Percentiles rank a stretch among this genome's conserved stretches.
These are phyloP conservation scores for Pelodytes ibericus DNA, from an alignment of 2,797 vertebrate genomes.

Conservation along the genomic window DNA sequence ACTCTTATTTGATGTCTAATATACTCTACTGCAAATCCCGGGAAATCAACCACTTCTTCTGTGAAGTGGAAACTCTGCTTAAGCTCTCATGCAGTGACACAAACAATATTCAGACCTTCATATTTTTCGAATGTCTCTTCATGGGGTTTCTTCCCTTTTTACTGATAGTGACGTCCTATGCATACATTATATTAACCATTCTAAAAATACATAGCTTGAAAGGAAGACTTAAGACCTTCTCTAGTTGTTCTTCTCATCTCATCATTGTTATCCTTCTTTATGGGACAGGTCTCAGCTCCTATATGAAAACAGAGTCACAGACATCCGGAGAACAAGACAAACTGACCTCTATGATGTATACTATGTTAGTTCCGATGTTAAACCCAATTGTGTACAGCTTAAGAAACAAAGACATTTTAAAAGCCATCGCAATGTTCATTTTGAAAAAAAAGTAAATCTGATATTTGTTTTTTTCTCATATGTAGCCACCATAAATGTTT, in stretches of 20 bases:
- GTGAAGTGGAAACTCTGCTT: conserved; percentile 7
- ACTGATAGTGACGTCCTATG: conserved; percentile 15
- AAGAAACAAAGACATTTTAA: conserved; percentile 11
- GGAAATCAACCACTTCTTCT: conserved; percentile 28
- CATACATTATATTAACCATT: conserved; percentile 12
- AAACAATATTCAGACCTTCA: background rate
- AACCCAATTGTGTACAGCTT: conserved; percentile 14
- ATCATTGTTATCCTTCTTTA: conserved; percentile 4
- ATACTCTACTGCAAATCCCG: background rate
- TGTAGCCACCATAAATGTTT: too few relatives aligned
- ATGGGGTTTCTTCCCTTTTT: conserved; percentile 11
- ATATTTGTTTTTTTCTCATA: too few relatives aligned
- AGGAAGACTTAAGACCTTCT: conserved; percentile 3
- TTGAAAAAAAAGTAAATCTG: too few relatives aligned
- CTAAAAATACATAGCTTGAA: conserved; percentile 3
- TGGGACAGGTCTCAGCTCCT: conserved; percentile 1
- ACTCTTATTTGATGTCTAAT: background rate
- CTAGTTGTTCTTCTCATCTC: conserved; percentile 21
- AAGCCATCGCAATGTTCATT: too few relatives aligned
- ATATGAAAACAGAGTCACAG: conserved; percentile 4
- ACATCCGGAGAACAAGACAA: conserved; percentile 14
- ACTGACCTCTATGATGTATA: conserved; percentile 9
- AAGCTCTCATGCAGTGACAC: conserved; percentile 1
- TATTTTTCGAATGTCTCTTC: conserved; percentile 3
- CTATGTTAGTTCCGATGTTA: conserved; percentile 15